A percentile compares a stretch with the other conserved stretches of the same genome.
These are phyloP conservation scores for Thymelicus acteon DNA, from an alignment of 2,888 invertebrate genomes.

Conservation along the genomic window DNA sequence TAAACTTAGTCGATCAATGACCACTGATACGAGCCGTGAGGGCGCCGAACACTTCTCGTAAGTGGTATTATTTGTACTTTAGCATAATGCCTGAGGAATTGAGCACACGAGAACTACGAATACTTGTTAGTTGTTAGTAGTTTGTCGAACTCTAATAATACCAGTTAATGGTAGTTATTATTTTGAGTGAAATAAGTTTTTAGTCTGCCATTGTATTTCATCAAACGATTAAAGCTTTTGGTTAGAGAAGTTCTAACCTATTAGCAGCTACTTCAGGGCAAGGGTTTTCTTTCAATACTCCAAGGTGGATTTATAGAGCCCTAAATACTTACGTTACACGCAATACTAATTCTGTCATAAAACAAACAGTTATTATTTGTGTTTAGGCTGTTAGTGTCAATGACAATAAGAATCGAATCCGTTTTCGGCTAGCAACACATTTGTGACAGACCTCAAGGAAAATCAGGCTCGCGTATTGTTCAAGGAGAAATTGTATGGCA, in stretches of 20 bases:
- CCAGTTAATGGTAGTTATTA: slow-evolving; percentile 11
- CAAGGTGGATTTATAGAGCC: no score
- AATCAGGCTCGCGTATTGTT: no score
- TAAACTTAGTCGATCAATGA: background rate
- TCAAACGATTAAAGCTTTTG: background rate
- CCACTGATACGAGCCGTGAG: background rate
- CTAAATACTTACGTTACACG: no score
- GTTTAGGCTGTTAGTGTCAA: no score
- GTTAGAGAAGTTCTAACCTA: no score
- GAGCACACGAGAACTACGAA: slow-evolving; percentile 2
- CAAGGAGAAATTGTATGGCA: no score
- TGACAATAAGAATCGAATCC: no score
- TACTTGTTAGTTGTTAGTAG: slow-evolving; percentile 12
- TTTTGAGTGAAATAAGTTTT: slow-evolving; percentile 5
- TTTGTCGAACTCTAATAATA: slow-evolving; percentile 5
- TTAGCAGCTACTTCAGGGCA: background rate
- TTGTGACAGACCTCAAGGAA: no score
- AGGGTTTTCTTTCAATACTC: background rate
- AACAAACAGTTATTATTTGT: no score
- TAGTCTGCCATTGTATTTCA: background rate
- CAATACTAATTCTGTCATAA: no score
- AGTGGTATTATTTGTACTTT: slow-evolving; percentile 11
- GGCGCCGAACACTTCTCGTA: slow-evolving; percentile 8
- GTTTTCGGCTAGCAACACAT: no score
- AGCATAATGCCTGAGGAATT: slow-evolving; percentile 7